Percentiles rank a stretch among this genome's conserved stretches.
Conservation (phyloP, 2,113 vertebrate genomes). For the Pteronura brasiliensis region DNA sequence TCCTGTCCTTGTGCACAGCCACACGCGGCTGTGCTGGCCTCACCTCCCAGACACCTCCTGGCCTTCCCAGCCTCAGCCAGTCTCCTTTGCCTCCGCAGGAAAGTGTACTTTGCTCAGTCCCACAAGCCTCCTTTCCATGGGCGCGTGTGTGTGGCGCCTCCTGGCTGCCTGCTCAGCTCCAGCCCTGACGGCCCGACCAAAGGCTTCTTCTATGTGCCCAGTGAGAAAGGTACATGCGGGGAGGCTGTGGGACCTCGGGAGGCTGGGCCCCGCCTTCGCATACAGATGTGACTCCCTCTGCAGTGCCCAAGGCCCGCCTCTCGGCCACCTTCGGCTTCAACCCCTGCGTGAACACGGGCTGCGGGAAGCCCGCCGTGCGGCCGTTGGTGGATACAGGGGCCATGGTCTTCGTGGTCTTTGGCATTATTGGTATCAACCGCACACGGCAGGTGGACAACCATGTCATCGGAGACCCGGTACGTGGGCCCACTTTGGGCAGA, state of each 20-base stretch:
- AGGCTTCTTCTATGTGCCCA: constrained; percentile 91
- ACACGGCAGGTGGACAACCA: constrained; percentile 90
- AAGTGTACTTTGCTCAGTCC: constrained; percentile 92
- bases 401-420: constrained; percentile 98
- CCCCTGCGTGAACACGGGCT: constrained; percentile 89
- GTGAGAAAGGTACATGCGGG: constrained; percentile 84
- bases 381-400: constrained; percentile 97
- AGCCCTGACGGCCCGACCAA: constrained; percentile 91
- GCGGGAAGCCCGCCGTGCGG: constrained; percentile 92
- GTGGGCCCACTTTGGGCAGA: neutral
- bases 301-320: constrained; percentile 72
- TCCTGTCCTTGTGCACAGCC: fast-evolving
- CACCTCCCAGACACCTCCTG: fast-evolving
- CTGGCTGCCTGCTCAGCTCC: constrained; percentile 91
- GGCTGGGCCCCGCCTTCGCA: fast-evolving
- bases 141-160: constrained; percentile 89
- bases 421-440: constrained; percentile 93
- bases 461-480: constrained; percentile 95
- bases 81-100: constrained; percentile 83
- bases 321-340: constrained; percentile 94
- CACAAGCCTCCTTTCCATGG: constrained; percentile 92
- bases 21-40: neutral
- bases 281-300: neutral
- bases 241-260: fast-evolving
- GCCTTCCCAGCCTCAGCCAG: neutral